These are phyloP conservation scores for Equus przewalskii DNA, from an alignment of 2,113 vertebrate genomes.

Conservation along the genomic window DNA sequence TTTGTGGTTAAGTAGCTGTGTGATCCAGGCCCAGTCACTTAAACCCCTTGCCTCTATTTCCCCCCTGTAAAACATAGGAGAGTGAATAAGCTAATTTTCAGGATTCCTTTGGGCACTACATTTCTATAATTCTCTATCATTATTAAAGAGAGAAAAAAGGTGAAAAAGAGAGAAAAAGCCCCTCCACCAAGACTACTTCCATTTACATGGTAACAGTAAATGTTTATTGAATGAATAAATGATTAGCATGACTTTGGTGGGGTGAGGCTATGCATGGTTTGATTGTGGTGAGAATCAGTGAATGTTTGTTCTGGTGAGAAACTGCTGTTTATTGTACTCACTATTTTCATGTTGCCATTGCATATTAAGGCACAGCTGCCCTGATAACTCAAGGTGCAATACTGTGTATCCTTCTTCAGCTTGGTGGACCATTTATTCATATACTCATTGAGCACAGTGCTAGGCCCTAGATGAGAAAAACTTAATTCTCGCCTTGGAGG, in stretches of 20 bases:
- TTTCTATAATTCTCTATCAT: background rate
- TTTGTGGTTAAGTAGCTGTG: background rate
- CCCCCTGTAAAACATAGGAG: background rate
- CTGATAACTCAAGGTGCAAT: background rate
- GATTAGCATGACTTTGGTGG: background rate
- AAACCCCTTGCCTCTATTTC: background rate
- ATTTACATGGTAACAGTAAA: background rate
- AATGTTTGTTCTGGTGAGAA: background rate
- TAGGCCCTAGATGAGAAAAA: background rate
- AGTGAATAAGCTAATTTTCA: background rate
- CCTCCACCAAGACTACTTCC: background rate
- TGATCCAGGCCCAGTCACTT: background rate
- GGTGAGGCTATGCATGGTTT: background rate
- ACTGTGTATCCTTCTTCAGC: background rate
- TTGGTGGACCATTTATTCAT: background rate
- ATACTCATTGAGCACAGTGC: background rate
- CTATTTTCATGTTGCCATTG: background rate
- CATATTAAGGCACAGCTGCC: background rate
- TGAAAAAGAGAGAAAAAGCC: background rate
- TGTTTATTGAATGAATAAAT: slow-evolving; percentile 6
- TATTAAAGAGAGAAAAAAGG: background rate
- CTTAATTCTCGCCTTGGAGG: background rate
- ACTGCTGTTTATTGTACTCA: background rate
- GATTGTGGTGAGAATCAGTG: background rate
- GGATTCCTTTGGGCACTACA: background rate